Base-by-base conservation (phyloP, 2,888 invertebrate species). In the Eugnorisma glareosa region DNA sequence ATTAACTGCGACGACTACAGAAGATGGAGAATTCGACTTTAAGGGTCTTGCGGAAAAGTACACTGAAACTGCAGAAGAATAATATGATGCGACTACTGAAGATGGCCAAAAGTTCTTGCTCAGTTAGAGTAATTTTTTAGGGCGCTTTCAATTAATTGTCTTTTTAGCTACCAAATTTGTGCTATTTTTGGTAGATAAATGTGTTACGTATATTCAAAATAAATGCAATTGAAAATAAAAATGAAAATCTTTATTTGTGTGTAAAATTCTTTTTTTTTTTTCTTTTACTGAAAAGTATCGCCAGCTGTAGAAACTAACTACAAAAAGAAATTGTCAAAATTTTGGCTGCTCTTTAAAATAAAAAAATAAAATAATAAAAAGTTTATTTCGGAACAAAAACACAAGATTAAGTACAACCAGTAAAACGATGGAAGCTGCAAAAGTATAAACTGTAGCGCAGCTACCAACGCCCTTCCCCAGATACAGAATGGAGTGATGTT, bases 61-160 rank as follows among this genome's bases (percentile, higher is more conserved):
- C 48, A 54, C 37, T 13, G 18, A 48, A 1, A 18, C 51, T 7
- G 74, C 59, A 40, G 13, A 73, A 63, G 43, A 45, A 73, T 83
- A 45, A 73, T 83, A 83, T 66, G 43, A 70, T 10, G 77, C 86
- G 37, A 83, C 13, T 13, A 85, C 86, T 21, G 67, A 74, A 45
- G 86, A 86, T 15, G 85, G 85, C 61, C 61, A 35, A 28, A 28
- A 45, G 67, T 67, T 67, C 28, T 67, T 43, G 43, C 28, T 67
- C 43, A 67, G 21, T 45, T 67, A 28, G 21, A 67, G 21, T 67
- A 67, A 13, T 11, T 11, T 10, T 7, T 67, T 45, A 28, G 10
- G 8, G 11, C 2, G 10, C 2, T 28, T 37, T 31, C 31, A 31
- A 31, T 18, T 18, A 40, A 18, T 40, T 66, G 28, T 10, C 2